Evolutionary conservation across 2,888 invertebrate species (phyloP).

Genomic region (Malthinus seriepunctatus): DNA sequence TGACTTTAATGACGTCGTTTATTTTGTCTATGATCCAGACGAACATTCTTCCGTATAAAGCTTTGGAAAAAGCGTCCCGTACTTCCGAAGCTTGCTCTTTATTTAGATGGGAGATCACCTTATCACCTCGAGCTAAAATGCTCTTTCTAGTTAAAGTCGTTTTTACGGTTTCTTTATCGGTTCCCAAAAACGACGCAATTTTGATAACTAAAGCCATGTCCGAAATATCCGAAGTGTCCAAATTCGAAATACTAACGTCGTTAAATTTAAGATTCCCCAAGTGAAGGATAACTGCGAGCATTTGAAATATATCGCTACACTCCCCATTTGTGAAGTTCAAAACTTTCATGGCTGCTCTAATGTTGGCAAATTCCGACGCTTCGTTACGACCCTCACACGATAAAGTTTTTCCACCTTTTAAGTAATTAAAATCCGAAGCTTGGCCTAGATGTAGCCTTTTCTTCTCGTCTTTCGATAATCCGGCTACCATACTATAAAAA

Average conservation of each 20-base stretch:
- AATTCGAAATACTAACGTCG: constrained; percentile 71
- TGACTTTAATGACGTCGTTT: constrained; percentile 75
- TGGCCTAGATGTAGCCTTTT: constrained; percentile 74
- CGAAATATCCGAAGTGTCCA: constrained; percentile 84
- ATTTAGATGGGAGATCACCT: constrained; percentile 75
- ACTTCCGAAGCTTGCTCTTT: constrained; percentile 80
- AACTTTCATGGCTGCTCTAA: constrained; percentile 91
- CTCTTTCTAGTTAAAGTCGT: constrained; percentile 86
- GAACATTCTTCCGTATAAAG: constrained; percentile 90
- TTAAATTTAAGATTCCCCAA: constrained; percentile 90
- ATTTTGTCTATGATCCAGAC: constrained; percentile 88
- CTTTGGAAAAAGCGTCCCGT: constrained; percentile 90
- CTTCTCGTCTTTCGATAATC: constrained; percentile 79
- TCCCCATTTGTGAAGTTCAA: constrained; percentile 85
- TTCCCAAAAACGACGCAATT: constrained; percentile 73
- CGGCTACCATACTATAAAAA: constrained; percentile 89
- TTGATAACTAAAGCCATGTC: constrained; percentile 71
- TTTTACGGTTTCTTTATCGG: constrained; percentile 69
- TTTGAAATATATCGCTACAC: constrained; percentile 80
- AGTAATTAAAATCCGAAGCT: constrained; percentile 76
- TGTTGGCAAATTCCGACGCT: constrained; percentile 81
- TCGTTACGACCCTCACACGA: constrained; percentile 85
- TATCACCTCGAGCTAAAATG: constrained; percentile 82
- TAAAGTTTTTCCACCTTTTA: constrained; percentile 77
- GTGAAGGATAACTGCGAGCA: constrained; percentile 87